Base-by-base conservation (phyloP, 1,140 invertebrate genomes). In the Platorchestia sp. region DNA sequence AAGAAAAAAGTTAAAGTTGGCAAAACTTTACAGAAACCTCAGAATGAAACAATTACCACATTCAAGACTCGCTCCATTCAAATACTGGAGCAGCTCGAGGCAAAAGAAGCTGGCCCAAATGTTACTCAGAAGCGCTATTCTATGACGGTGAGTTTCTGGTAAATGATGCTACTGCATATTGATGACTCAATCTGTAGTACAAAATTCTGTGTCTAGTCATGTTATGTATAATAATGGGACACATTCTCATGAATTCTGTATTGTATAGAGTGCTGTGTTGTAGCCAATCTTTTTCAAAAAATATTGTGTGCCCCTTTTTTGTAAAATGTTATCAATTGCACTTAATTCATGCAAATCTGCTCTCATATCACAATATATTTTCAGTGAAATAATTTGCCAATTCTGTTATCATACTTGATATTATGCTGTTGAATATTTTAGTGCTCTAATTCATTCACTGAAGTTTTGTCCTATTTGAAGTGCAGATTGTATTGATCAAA, bases 1-100 rank as follows among this genome's bases (percentile, higher is more conserved):
- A 93, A 93, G 45, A 93, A 93, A 40, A 93, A 93, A 41, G 91
- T 93, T 14, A 93, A 93, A 36, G 91, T 93, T 93, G 91, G 91
- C 22, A 93, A 93, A 40, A 93, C 91, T 40, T 47, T 93, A 44
- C 43, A 93, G 40, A 93, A 93, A 47, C 43, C 91, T 93, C 91
- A 93, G 40, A 93, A 93, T 93, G 91, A 93, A n/a, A 93, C 91
- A 6, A 93, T 93, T 47, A 93, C 91, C 14, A 93, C 91, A 40
- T 93, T 93, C 40, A 93, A 93, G 40, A 93, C 91, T 45, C 43
- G 91, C 36, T 93, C 91, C 7, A 93, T 93, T 44, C 91, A 45
- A 40, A 93, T 93, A 45, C 45, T 93, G 41, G 91, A 93, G 45
- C 91, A 93, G 45, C 91, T 93, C 7, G 91, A 16, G 10, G 91